Percentiles rank a stretch among this genome's conserved stretches.
Conservation (phyloP, 2,888 invertebrate species). For the Rotaria socialis region DNA sequence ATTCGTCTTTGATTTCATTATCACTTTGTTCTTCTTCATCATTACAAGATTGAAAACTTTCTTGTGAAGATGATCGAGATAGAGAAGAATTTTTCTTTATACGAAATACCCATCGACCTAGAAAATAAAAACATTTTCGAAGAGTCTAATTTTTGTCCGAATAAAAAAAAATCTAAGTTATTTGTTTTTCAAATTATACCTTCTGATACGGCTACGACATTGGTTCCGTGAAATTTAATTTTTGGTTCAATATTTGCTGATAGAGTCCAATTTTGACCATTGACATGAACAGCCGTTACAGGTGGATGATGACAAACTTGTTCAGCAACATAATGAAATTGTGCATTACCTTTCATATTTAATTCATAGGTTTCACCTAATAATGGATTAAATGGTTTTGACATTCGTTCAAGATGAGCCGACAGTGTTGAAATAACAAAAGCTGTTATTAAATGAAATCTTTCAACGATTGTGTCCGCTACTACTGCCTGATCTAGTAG, state of each 20-base stretch:
- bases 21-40: not conserved
- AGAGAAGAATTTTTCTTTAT: not conserved
- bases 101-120: constrained; percentile 1
- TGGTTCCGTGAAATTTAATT: constrained; percentile 25
- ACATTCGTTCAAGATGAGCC: constrained; percentile 17
- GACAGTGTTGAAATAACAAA: not conserved
- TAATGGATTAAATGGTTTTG: constrained; percentile 20
- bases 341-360: not conserved
- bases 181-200: not conserved
- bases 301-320: constrained; percentile 31
- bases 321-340: constrained; percentile 26
- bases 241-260: not conserved
- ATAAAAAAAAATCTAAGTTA: too few species aligned
- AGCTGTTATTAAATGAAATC: constrained; percentile 64
- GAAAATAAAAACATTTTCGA: not conserved
- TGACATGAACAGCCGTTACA: not conserved
- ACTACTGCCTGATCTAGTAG: constrained; percentile 72
- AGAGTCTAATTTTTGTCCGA: too few species aligned
- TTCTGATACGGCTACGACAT: not conserved
- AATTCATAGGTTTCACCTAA: constrained; percentile 33
- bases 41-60: constrained; percentile 14
- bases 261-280: not conserved
- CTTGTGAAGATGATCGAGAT: not conserved
- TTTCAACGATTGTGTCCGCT: constrained; percentile 72
- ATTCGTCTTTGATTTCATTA: not conserved